Conservation (phyloP, 2,797 vertebrate species). For the Helarctos malayanus region DNA sequence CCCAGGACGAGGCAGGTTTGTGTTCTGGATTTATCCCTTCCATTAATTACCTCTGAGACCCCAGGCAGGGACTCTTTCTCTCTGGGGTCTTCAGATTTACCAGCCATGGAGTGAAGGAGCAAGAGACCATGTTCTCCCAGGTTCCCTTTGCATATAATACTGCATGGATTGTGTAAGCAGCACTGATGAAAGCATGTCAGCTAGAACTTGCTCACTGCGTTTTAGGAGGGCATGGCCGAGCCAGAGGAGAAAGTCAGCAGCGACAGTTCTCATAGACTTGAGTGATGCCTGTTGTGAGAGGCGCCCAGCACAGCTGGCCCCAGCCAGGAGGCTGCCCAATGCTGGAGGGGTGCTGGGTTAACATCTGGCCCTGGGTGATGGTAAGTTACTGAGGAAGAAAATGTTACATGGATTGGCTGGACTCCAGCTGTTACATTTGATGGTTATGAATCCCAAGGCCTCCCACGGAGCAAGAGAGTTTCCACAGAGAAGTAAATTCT, state of each 20-base stretch:
- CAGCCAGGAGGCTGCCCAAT: neutral
- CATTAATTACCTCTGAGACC: neutral
- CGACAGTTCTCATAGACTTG: neutral
- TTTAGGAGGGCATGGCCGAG: neutral
- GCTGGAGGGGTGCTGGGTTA: neutral
- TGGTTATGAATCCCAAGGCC: neutral
- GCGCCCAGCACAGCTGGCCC: neutral
- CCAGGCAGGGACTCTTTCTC: fast-evolving
- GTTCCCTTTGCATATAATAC: fast-evolving
- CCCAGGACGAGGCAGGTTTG: neutral
- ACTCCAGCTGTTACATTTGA: neutral
- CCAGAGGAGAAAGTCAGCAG: neutral
- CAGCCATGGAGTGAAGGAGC: neutral
- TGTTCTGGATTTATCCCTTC: neutral
- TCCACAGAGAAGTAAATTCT: neutral
- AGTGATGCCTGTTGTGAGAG: neutral
- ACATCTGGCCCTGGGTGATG: neutral
- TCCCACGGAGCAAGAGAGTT: neutral
- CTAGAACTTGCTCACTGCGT: too few relatives aligned
- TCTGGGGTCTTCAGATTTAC: neutral
- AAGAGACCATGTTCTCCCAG: fast-evolving
- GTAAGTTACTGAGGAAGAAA: neutral
- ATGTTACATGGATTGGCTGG: neutral
- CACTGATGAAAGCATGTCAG: neutral
- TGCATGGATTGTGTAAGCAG: fast-evolving